Evolutionary conservation across 2,797 vertebrate genomes (phyloP).

Genomic region (Falco rusticolus): DNA sequence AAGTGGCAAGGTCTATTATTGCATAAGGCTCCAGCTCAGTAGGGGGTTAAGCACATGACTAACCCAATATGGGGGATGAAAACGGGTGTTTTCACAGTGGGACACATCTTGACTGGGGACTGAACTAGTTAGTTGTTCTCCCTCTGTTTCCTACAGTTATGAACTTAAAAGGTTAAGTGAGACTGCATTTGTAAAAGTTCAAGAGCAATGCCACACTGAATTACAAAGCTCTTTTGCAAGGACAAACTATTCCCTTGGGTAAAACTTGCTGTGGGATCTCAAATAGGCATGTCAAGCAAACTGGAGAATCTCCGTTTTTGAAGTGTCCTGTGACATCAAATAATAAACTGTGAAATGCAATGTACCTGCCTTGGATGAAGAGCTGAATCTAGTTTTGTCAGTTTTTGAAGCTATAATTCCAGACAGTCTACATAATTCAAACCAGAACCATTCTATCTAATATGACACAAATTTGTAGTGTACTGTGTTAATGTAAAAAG

Average conservation of each 20-base stretch:
- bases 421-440: neutral
- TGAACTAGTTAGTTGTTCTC: neutral
- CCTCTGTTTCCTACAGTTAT: neutral
- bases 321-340: neutral
- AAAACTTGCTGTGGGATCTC: neutral
- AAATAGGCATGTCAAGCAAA: neutral
- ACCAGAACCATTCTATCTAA: neutral
- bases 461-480: neutral
- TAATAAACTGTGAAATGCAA: neutral
- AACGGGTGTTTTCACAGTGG: neutral
- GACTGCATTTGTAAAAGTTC: neutral
- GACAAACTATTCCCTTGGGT: neutral
- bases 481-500: neutral
- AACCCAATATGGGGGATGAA: rapidly evolving
- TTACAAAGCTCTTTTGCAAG: neutral
- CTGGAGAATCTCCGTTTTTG: neutral
- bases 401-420: neutral
- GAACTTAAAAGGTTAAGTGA: neutral
- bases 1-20: neutral
- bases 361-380: neutral
- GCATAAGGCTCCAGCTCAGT: neutral
- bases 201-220: neutral
- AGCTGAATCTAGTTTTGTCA: neutral
- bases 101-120: neutral
- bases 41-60: neutral